Percentiles rank a stretch among this genome's conserved stretches.
Conservation (phyloP, 2,888 invertebrate species). For the Polymixis flavicincta region DNA sequence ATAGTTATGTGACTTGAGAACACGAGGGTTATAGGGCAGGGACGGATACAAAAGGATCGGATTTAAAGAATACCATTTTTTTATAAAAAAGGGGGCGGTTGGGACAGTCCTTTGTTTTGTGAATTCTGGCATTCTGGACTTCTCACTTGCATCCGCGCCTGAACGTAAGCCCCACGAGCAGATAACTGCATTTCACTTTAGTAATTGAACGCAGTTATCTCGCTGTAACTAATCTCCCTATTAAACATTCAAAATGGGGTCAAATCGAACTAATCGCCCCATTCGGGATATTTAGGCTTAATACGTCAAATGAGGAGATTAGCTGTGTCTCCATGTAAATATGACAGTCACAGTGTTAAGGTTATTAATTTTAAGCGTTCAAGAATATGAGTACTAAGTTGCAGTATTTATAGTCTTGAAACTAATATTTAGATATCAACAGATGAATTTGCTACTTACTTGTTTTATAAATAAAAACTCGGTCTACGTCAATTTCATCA, state of each 20-base stretch:
- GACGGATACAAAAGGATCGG: constrained; percentile 23
- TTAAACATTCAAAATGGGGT: too few relatives aligned
- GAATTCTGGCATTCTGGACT: neutral
- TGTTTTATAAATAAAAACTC: neutral
- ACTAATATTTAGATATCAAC: neutral
- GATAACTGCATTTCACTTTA: constrained; percentile 1
- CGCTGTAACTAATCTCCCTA: too few relatives aligned
- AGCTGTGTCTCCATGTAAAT: neutral
- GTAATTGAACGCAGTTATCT: constrained; percentile 17
- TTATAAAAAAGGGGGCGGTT: neutral
- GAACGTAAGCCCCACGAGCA: neutral
- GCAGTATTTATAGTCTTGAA: neutral
- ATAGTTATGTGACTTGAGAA: too few relatives aligned
- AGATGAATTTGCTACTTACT: neutral
- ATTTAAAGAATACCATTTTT: neutral
- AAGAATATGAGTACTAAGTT: neutral
- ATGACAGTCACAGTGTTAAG: neutral
- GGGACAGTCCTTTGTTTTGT: neutral
- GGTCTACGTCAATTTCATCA: neutral
- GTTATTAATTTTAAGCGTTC: neutral
- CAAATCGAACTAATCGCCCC: too few relatives aligned
- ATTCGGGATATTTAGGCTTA: neutral
- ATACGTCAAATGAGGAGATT: neutral
- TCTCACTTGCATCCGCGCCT: constrained; percentile 23
- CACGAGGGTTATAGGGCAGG: neutral